Base-by-base conservation (phyloP, 1,140 invertebrate genomes). In the Hypsibius dujardini region DNA sequence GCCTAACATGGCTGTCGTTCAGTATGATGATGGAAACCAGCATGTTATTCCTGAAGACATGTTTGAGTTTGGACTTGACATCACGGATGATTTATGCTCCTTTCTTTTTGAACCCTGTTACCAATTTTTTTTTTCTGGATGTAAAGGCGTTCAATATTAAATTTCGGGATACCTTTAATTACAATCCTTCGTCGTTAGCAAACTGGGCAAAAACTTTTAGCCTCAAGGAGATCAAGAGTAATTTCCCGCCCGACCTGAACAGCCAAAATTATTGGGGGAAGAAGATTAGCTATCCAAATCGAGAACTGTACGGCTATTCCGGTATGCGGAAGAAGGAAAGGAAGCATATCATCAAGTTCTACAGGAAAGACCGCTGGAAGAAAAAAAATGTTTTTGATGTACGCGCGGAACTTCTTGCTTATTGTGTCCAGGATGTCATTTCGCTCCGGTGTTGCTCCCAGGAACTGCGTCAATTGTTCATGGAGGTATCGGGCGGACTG, bases 91-190 rank as follows among this genome's bases (percentile, higher is more conserved):
- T 7, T n/a, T 56, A 7, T 56, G 50, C n/a, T 7, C 7, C n/a
- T 56, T 56, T 56, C 7, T 56, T 56, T 56, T 56, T n/a, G 7
- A 56, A 56, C n/a, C 50, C 50, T 56, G 50, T 56, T 56, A 7
- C n/a, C 7, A 56, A 7, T 56, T 56, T 56, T 56, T 56, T 7
- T 56, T 56, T 56, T 56, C n/a, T 56, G 50, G n/a, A n/a, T 7
- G 50, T 7, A 7, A 56, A n/a, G n/a, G 50, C 7, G 50, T 56
- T 56, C n/a, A n/a, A n/a, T 7, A 56, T 56, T 7, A 56, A 56
- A 56, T 56, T 56, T 56, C 50, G 50, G 7, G 50, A 56, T n/a
- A 56, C 50, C n/a, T n/a, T 56, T 56, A 56, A 56, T 56, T 56
- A 56, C 50, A n/a, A 7, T 7, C 50, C 50, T 7, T 56, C n/a